Conservation (phyloP, 2,888 invertebrate genomes). For the Thyatira batis region DNA sequence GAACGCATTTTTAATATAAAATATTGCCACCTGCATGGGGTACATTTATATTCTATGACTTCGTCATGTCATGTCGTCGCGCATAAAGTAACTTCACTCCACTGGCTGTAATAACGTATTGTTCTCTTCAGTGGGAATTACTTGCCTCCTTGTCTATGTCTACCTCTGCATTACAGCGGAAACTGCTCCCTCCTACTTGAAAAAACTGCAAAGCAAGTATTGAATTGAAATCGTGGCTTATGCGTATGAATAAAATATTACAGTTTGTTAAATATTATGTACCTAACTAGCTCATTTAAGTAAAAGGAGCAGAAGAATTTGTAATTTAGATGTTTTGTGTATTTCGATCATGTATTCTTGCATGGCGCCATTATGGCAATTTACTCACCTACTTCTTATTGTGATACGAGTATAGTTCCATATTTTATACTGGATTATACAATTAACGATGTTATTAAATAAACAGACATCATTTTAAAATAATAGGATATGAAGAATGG, state of each 20-base stretch:
- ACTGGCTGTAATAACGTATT: constrained; percentile 55
- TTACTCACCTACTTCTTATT: too few species aligned
- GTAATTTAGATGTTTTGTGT: too few species aligned
- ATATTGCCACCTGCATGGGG: constrained; percentile 8
- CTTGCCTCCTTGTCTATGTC: constrained; percentile 45
- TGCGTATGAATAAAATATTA: background rate
- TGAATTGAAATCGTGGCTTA: background rate
- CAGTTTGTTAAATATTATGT: background rate
- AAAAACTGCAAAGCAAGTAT: constrained; percentile 23
- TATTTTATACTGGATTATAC: too few species aligned
- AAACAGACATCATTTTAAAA: too few species aligned
- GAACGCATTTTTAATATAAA: background rate
- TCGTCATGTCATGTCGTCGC: constrained; percentile 20
- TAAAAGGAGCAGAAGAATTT: too few species aligned
- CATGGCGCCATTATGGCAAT: too few species aligned
- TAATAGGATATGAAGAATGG: too few species aligned
- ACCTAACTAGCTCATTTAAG: too few species aligned
- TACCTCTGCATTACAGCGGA: constrained; percentile 11
- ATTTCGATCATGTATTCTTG: too few species aligned
- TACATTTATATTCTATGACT: constrained; percentile 20
- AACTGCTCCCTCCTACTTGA: constrained; percentile 50
- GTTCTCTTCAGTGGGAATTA: constrained; percentile 63
- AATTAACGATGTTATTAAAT: too few species aligned
- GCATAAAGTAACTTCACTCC: constrained; percentile 20
- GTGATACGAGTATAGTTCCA: too few species aligned